Evolutionary conservation across 2,113 vertebrate species (phyloP).

Genomic region (Anolis carolinensis): DNA sequence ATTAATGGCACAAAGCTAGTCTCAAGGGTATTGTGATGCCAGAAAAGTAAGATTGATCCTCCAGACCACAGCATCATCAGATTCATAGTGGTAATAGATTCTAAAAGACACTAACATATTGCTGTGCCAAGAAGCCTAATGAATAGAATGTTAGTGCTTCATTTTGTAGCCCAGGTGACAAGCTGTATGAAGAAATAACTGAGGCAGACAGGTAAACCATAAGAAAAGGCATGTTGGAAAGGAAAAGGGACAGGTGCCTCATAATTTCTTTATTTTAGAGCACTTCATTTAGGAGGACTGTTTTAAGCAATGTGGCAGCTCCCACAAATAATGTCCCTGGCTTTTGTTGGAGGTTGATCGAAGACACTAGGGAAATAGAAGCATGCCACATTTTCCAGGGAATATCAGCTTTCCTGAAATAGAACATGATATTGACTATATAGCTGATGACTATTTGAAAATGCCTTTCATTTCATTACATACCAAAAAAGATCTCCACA

Average conservation of each 20-base stretch:
- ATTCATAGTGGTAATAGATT: constrained; percentile 29
- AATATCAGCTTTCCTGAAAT: constrained; percentile 8
- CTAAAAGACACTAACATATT: constrained; percentile 38
- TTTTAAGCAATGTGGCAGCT: constrained; percentile 12
- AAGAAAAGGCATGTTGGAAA: constrained; percentile 28
- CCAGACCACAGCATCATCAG: constrained; percentile 22
- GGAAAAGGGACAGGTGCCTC: constrained; percentile 34
- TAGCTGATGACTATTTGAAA: neutral
- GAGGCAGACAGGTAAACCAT: neutral
- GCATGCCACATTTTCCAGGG: neutral
- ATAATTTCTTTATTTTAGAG: constrained; percentile 12
- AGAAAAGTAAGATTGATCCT: constrained; percentile 50
- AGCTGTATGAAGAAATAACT: constrained; percentile 15
- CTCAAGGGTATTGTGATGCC: constrained; percentile 41
- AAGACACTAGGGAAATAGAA: constrained; percentile 8
- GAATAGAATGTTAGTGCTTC: neutral
- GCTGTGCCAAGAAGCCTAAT: constrained; percentile 10
- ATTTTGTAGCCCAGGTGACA: constrained; percentile 21
- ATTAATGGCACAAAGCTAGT: constrained; percentile 60
- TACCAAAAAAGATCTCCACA: neutral
- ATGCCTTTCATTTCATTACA: neutral
- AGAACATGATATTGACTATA: neutral
- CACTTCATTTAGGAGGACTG: constrained; percentile 15
- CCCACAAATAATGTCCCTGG: neutral
- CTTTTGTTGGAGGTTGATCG: neutral